Conservation (phyloP, 2,888 invertebrate species). For the Nowickia ferox region DNA sequence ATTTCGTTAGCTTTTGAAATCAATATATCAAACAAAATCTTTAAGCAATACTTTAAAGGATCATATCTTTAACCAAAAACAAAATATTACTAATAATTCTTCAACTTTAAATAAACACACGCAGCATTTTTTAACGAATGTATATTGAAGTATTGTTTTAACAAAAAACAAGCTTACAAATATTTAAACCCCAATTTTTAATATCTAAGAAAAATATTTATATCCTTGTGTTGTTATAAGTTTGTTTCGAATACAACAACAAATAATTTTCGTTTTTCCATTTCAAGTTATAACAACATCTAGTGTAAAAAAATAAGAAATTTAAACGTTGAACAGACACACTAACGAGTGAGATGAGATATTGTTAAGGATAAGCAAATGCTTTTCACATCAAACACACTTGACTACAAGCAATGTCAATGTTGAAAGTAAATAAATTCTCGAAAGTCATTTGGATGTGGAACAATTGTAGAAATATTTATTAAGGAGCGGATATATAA, state of each 20-base stretch:
- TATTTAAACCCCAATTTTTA: slow-evolving; percentile 13
- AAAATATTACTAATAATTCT: too few species aligned
- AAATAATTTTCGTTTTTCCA: slow-evolving; percentile 30
- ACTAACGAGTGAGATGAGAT: background rate
- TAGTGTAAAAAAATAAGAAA: slow-evolving; percentile 33
- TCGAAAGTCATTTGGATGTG: slow-evolving; percentile 20
- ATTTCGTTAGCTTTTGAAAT: too few species aligned
- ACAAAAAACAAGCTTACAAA: too few species aligned
- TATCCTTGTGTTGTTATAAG: slow-evolving; percentile 15
- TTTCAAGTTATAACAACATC: slow-evolving; percentile 7
- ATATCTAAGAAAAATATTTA: slow-evolving; percentile 48
- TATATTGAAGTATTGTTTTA: too few species aligned
- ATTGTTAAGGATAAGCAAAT: slow-evolving; percentile 34
- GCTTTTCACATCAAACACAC: slow-evolving; percentile 15
- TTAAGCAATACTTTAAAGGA: too few species aligned
- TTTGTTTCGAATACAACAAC: background rate
- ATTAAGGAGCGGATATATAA: slow-evolving; percentile 48
- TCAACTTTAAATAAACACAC: too few species aligned
- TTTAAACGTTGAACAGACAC: slow-evolving; percentile 31
- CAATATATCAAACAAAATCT: too few species aligned
- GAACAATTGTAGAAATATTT: slow-evolving; percentile 42
- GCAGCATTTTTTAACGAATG: too few species aligned
- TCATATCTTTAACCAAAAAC: too few species aligned
- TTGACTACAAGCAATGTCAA: slow-evolving; percentile 19
- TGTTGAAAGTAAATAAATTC: slow-evolving; percentile 22